phyloP scores from a whole-genome alignment of 2,888 invertebrate genomes.

The Julus scandinavius region DNA sequence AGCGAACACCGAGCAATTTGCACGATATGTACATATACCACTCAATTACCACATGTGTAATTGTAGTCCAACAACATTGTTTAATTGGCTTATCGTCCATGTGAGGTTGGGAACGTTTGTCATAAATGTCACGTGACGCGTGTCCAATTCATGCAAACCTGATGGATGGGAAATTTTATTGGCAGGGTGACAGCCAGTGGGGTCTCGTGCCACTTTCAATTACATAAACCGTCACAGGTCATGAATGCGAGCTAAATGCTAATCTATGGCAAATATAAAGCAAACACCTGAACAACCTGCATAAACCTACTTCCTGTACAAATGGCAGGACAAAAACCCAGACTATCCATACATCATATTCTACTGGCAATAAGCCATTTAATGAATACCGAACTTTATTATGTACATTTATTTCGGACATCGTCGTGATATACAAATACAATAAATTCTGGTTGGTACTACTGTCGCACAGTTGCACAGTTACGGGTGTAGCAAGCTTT shows the following conservation, averaged over 20 bases:
- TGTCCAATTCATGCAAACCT: neutral
- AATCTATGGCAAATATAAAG: neutral
- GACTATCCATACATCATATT: neutral
- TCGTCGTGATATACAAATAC: too few relatives aligned
- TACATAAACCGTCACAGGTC: conserved; percentile 34
- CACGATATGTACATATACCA: neutral
- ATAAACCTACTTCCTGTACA: neutral
- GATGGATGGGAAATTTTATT: conserved; percentile 31
- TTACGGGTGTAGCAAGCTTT: too few relatives aligned
- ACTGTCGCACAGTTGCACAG: too few relatives aligned
- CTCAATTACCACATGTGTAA: conserved; percentile 18
- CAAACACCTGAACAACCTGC: neutral
- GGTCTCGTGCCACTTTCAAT: conserved; percentile 41
- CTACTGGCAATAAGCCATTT: too few relatives aligned
- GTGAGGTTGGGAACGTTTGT: neutral
- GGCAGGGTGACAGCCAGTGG: neutral
- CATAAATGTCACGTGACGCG: neutral
- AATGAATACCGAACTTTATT: too few relatives aligned
- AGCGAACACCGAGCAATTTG: neutral
- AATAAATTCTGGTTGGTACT: too few relatives aligned
- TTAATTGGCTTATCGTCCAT: conserved; percentile 14
- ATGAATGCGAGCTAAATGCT: conserved; percentile 13
- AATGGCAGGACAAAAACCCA: neutral
- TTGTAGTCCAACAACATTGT: neutral
- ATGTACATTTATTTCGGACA: too few relatives aligned